phyloP scores from a whole-genome alignment of 2,113 vertebrate species.

The Dromas ardeola region DNA sequence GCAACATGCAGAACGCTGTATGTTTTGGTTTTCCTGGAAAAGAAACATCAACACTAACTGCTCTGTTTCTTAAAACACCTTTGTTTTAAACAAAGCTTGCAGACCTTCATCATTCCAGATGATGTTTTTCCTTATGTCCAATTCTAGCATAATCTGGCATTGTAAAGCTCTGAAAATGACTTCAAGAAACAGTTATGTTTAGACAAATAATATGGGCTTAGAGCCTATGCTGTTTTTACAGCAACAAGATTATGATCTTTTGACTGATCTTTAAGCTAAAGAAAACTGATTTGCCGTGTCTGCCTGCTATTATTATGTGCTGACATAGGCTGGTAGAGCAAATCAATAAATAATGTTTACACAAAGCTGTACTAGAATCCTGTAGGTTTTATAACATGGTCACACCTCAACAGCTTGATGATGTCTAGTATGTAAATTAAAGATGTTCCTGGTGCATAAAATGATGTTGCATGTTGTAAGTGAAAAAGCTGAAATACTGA shows the following conservation, averaged over 20 bases:
- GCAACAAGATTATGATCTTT: neutral
- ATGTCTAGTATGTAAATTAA: neutral
- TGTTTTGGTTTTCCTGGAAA: neutral
- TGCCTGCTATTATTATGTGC: slow-evolving; percentile 23
- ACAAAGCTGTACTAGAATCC: neutral
- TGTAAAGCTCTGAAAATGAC: neutral
- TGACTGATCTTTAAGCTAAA: neutral
- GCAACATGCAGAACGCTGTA: neutral
- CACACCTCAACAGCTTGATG: slow-evolving; percentile 31
- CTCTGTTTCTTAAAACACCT: neutral
- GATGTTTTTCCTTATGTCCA: neutral
- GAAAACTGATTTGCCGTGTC: neutral
- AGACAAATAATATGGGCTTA: neutral
- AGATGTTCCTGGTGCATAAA: slow-evolving; percentile 21
- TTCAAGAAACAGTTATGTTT: neutral
- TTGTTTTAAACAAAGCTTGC: neutral
- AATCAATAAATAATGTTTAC: slow-evolving; percentile 35
- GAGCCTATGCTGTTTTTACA: neutral
- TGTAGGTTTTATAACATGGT: slow-evolving; percentile 6
- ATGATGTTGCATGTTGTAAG: neutral
- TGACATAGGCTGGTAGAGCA: neutral
- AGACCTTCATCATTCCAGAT: neutral
- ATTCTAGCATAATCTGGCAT: neutral
- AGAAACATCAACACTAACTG: neutral
- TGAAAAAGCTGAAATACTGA: slow-evolving; percentile 4